Evolutionary conservation across 2,113 vertebrate species (phyloP).

Genomic region (Sciurus niger): DNA sequence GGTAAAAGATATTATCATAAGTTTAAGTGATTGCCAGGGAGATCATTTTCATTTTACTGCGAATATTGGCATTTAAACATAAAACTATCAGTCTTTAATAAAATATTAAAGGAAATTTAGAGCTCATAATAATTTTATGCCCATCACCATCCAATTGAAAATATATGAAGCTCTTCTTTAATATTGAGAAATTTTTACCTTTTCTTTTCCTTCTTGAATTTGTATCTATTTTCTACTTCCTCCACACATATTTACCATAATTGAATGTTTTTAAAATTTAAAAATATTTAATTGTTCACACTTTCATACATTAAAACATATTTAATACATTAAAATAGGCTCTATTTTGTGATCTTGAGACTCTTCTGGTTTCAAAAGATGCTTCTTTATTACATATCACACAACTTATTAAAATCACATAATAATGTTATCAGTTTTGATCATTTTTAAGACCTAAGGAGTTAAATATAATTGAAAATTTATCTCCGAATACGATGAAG

Average conservation of each 20-base stretch:
- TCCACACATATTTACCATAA: slow-evolving; percentile 52
- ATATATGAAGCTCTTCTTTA: neutral
- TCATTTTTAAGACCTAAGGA: slow-evolving; percentile 62
- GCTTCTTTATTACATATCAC: slow-evolving; percentile 20
- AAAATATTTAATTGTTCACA: slow-evolving; percentile 53
- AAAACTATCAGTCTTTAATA: slow-evolving; percentile 56
- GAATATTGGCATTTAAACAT: slow-evolving; percentile 71
- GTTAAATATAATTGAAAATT: slow-evolving; percentile 62
- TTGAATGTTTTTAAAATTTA: slow-evolving; percentile 28
- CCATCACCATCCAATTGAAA: slow-evolving; percentile 37
- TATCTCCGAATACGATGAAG: slow-evolving; percentile 50
- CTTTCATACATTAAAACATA: slow-evolving; percentile 46
- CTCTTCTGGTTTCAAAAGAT: neutral
- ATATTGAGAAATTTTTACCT: slow-evolving; percentile 25
- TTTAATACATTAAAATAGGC: slow-evolving; percentile 38
- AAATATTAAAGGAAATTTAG: slow-evolving; percentile 62
- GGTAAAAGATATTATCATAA: slow-evolving; percentile 5
- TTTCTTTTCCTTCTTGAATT: slow-evolving; percentile 47
- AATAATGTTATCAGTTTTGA: neutral
- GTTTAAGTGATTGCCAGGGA: neutral
- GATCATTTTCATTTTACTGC: slow-evolving; percentile 43
- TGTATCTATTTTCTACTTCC: slow-evolving; percentile 40
- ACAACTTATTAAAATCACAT: neutral
- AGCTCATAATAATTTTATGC: slow-evolving; percentile 57
- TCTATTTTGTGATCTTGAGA: slow-evolving; percentile 27